These are phyloP conservation scores for Gryon sp. DNA, from an alignment of 1,140 invertebrate genomes.

Conservation along the genomic window DNA sequence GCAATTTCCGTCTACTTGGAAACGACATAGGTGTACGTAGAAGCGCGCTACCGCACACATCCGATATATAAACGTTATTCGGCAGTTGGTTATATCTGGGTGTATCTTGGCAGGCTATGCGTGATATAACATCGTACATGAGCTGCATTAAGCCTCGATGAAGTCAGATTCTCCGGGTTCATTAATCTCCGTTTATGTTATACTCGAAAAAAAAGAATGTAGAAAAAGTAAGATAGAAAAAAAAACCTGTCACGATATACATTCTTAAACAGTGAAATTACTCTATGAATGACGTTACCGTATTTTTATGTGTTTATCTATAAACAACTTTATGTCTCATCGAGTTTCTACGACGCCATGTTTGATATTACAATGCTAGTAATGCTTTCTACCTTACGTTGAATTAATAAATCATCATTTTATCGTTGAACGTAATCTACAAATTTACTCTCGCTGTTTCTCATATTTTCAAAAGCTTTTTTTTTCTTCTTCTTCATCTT, in stretches of 20 bases:
- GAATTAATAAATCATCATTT: not conserved
- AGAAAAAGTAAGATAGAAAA: slow-evolving; percentile 15
- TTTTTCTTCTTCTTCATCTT: too few species aligned
- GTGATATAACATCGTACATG: slow-evolving; percentile 42
- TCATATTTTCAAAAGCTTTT: too few species aligned
- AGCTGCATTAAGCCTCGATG: slow-evolving; percentile 33
- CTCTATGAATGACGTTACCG: slow-evolving; percentile 8
- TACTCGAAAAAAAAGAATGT: too few species aligned
- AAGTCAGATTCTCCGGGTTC: slow-evolving; percentile 42
- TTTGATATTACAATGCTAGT: too few species aligned
- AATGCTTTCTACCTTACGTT: not conserved
- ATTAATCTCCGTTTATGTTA: slow-evolving; percentile 50
- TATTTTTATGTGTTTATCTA: slow-evolving; percentile 19
- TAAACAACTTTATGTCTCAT: slow-evolving; percentile 26
- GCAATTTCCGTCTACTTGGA: slow-evolving; percentile 52
- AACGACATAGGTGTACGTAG: slow-evolving; percentile 28
- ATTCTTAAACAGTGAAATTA: slow-evolving; percentile 40
- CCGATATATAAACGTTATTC: slow-evolving; percentile 11
- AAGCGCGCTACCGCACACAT: slow-evolving; percentile 26
- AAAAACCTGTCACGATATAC: slow-evolving; percentile 31
- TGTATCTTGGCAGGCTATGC: slow-evolving; percentile 35
- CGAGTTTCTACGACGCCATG: too few species aligned
- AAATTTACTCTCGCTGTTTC: too few species aligned
- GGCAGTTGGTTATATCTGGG: slow-evolving; percentile 16
- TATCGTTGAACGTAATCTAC: too few species aligned